A percentile compares a stretch with the other conserved stretches of the same genome.
Evolutionary conservation across 2,113 vertebrate genomes (phyloP).

Genomic region (Sterrhoptilus dennistouni): DNA sequence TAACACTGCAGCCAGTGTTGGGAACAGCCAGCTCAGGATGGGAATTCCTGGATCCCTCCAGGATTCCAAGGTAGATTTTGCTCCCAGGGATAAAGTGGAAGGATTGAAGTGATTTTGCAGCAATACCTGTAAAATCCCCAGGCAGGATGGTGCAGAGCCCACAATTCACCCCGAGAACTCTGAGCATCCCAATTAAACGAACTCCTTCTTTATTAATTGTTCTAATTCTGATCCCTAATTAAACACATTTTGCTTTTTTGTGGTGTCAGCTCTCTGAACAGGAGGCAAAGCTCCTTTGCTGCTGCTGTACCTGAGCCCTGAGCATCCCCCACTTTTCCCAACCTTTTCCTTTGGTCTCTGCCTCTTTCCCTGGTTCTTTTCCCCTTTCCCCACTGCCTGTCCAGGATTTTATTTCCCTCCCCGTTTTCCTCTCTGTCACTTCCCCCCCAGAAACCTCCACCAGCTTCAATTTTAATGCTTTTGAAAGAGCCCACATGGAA

Average conservation of each 20-base stretch:
- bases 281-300: not conserved
- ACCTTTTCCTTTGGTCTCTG: not conserved
- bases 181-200: rapidly evolving
- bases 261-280: not conserved
- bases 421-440: not conserved
- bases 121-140: not conserved
- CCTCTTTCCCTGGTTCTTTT: not conserved
- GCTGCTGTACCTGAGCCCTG: not conserved
- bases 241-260: not conserved
- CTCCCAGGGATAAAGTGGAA: not conserved
- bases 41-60: not conserved
- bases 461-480: not conserved
- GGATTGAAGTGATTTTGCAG: rapidly evolving
- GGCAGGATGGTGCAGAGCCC: too few species aligned
- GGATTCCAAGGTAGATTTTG: not conserved
- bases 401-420: rapidly evolving
- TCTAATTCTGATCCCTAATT: not conserved
- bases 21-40: not conserved
- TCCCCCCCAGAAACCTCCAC: not conserved
- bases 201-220: not conserved
- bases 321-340: not conserved
- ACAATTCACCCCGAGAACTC: not conserved
- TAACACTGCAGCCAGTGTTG: not conserved
- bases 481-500: not conserved
- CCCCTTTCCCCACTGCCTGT: not conserved